Base-by-base conservation (phyloP, 2,797 vertebrate species). In the Meriones psammophilus region DNA sequence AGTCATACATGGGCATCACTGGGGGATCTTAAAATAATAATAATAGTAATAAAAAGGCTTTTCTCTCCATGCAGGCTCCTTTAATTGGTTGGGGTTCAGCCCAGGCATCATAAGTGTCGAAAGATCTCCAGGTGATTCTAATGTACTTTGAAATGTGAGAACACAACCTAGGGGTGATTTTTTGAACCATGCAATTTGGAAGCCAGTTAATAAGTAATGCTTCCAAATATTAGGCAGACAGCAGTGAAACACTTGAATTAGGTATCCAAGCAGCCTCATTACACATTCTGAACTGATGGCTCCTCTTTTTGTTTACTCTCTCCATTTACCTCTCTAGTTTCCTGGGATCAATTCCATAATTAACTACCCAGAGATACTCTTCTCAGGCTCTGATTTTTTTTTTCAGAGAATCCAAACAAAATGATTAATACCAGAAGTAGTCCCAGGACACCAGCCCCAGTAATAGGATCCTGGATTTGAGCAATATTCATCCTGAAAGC, bases 381-480 rank as follows among this genome's bases (percentile, higher is more conserved):
- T 73, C 62, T 86, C 22, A 39, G 24, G 64, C 14, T 91, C 39
- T 87, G 39, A 20, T 50, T 50, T 50, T 50, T 50, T 71, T 86
- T 90, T 85, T 33, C 20, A 68, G 42, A 79, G 28, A 89, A 90
- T 79, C 5, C 64, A 86, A 42, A 74, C 73, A 73, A 74, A 30
- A 54, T 78, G 62, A 56, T 73, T 86, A 42, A 62, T 76, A 73
- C 9, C 46, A 92, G n/a, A 84, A 92, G 78, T 94, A 22, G 54
- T 71, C 69, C 54, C 42, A 58, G 71, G 50, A 84, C 68, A 56
- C 30, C 50, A 88, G 20, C 7, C 28, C 46, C 36, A 30, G 10
- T 64, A 83, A 58, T 58, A 83, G 14, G 24, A 94, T 89, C 50
- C 46, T 60, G 58, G 68, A 79, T 76, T 54, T 90, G 60, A 62